Evolutionary conservation across 2,113 vertebrate genomes (phyloP).

Genomic region (Barbus barbus): DNA sequence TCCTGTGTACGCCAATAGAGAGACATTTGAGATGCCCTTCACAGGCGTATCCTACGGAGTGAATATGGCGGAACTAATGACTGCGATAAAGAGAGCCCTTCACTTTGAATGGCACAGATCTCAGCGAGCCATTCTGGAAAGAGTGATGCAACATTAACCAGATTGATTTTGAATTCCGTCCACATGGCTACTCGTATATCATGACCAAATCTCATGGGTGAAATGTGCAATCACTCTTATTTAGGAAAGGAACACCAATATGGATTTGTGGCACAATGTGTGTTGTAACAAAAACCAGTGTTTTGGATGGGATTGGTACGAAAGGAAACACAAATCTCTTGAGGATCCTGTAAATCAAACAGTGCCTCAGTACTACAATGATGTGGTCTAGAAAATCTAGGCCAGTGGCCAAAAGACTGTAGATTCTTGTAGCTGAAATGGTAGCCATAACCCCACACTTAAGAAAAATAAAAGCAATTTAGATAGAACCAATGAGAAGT

Average conservation of each 20-base stretch:
- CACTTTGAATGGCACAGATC: constrained; percentile 56
- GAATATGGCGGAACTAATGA: constrained; percentile 69
- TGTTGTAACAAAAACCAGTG: constrained; percentile 59
- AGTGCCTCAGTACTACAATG: neutral
- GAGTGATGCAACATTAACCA: constrained; percentile 72
- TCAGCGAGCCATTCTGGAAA: constrained; percentile 32
- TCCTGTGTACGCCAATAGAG: neutral
- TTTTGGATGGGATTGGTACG: constrained; percentile 12
- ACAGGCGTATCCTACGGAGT: constrained; percentile 52
- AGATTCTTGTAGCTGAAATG: too few relatives aligned
- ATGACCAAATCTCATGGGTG: constrained; percentile 57
- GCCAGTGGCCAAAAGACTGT: too few relatives aligned
- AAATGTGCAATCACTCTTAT: constrained; percentile 69
- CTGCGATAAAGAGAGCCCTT: constrained; percentile 61
- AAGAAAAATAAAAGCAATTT: neutral
- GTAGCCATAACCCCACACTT: neutral
- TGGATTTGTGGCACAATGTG: constrained; percentile 52
- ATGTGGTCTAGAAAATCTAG: neutral
- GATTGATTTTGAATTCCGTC: constrained; percentile 73
- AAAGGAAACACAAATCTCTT: too few relatives aligned
- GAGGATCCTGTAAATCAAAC: neutral
- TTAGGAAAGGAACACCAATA: constrained; percentile 68
- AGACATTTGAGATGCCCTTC: constrained; percentile 64
- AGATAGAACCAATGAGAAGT: neutral
- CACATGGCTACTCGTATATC: constrained; percentile 66